phyloP scores from a whole-genome alignment of 35 echinoderm and acorn worm species.

The Hemicentrotus pulcherrimus region DNA sequence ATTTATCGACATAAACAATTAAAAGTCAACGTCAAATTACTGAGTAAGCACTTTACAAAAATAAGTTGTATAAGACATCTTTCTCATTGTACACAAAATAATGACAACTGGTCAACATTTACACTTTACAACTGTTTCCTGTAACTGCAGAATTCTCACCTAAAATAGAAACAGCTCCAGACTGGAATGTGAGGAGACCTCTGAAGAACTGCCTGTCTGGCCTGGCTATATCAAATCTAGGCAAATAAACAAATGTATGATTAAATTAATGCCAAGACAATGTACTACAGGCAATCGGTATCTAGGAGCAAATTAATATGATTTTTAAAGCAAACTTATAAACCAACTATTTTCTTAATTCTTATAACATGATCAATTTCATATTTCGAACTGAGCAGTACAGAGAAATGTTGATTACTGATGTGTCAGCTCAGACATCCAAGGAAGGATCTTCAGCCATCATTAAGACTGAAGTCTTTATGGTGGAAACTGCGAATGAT shows the following conservation, averaged over 20 bases:
- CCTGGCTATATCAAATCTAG: slow-evolving; percentile 91
- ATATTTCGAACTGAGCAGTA: not conserved
- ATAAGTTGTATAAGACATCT: too few relatives aligned
- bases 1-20: too few relatives aligned
- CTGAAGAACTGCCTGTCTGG: slow-evolving; percentile 93
- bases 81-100: too few relatives aligned
- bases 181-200: slow-evolving; percentile 92
- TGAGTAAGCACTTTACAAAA: too few relatives aligned
- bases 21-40: too few relatives aligned
- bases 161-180: slow-evolving; percentile 90
- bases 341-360: too few relatives aligned
- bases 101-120: too few relatives aligned
- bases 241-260: not conserved
- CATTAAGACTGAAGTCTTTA: slow-evolving; percentile 44
- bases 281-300: not conserved
- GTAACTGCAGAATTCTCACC: slow-evolving; percentile 52
- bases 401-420: not conserved
- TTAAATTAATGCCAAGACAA: not conserved
- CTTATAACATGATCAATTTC: too few relatives aligned
- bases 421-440: slow-evolving; percentile 48
- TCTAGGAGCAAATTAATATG: too few relatives aligned
- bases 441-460: slow-evolving; percentile 53
- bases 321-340: too few relatives aligned
- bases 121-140: too few relatives aligned
- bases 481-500: slow-evolving; percentile 52